phyloP scores from a whole-genome alignment of 2,888 invertebrate genomes.

The Eupithecia abbreviata region DNA sequence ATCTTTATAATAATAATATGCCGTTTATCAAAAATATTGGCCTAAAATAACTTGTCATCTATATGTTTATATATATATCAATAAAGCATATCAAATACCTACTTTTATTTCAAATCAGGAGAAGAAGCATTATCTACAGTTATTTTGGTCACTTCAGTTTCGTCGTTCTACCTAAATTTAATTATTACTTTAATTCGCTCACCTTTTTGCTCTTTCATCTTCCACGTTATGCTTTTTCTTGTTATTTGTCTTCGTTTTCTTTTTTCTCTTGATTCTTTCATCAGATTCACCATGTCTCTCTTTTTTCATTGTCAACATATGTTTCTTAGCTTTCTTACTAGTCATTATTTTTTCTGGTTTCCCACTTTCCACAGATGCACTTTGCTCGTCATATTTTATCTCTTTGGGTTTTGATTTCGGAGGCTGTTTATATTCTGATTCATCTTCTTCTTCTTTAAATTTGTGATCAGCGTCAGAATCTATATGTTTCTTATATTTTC shows the following conservation, averaged over 20 bases:
- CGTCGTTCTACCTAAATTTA: neutral
- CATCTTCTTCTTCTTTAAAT: neutral
- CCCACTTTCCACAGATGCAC: neutral
- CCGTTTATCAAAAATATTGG: too few species aligned
- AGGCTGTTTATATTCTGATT: neutral
- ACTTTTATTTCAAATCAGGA: neutral
- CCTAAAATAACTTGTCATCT: too few species aligned
- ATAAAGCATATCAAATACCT: too few species aligned
- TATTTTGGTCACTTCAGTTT: neutral
- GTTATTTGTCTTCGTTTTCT: neutral
- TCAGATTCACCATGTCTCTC: neutral
- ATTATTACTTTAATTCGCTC: neutral
- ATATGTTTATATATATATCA: too few species aligned
- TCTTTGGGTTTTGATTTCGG: neutral
- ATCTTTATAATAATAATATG: too few species aligned
- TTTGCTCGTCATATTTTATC: neutral
- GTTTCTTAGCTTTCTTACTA: neutral
- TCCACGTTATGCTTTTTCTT: slow-evolving; percentile 4
- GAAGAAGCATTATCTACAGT: neutral
- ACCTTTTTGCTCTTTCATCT: neutral
- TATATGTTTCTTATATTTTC: neutral
- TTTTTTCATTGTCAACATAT: neutral
- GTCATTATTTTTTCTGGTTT: neutral
- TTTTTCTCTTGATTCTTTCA: neutral
- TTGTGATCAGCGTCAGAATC: neutral